These are phyloP conservation scores for Spilarctia lutea DNA, from an alignment of 2,888 invertebrate genomes.

Conservation along the genomic window DNA sequence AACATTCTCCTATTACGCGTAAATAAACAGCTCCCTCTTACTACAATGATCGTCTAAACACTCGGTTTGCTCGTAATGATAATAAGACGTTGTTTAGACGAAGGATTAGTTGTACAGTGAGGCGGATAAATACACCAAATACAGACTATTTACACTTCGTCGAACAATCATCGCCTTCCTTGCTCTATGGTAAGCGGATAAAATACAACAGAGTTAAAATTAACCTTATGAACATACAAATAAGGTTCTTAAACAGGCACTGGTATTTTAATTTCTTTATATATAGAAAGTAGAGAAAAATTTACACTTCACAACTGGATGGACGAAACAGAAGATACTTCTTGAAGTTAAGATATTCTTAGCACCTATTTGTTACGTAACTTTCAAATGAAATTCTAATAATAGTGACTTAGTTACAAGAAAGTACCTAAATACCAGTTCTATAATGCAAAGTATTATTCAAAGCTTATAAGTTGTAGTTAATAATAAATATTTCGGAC, in stretches of 20 bases:
- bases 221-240: neutral
- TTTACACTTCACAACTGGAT: neutral
- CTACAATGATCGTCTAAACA: constrained; percentile 34
- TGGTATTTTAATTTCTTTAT: neutral
- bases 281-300: too few species aligned
- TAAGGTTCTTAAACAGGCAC: neutral
- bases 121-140: constrained; percentile 22
- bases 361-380: neutral
- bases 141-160: constrained; percentile 25
- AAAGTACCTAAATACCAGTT: too few species aligned
- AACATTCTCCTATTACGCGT: constrained; percentile 17
- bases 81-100: constrained; percentile 41
- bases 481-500: too few species aligned
- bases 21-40: constrained; percentile 24
- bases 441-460: too few species aligned
- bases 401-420: neutral
- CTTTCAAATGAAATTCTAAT: neutral
- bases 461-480: too few species aligned
- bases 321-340: too few species aligned
- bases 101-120: constrained; percentile 35
- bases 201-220: neutral
- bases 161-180: constrained; percentile 16
- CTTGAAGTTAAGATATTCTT: neutral
- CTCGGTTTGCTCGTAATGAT: constrained; percentile 36
- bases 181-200: neutral